A percentile compares a stretch with the other conserved stretches of the same genome.
Conservation (phyloP, 2,113 vertebrate species). For the Neogale vison region DNA sequence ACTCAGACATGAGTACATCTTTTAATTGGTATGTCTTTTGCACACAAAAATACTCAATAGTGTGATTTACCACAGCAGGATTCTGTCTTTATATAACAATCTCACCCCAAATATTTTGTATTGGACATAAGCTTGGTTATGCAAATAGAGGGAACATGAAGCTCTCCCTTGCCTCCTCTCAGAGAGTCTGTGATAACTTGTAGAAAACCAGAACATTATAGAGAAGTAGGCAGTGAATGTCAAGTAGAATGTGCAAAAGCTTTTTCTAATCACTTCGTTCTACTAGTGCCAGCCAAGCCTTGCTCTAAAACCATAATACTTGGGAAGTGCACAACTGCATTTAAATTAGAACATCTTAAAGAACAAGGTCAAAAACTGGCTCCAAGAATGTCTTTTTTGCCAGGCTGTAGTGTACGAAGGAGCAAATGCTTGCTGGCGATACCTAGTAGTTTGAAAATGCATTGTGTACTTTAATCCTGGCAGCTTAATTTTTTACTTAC, state of each 20-base stretch:
- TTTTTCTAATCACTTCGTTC: conserved; percentile 71
- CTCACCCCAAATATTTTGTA: neutral
- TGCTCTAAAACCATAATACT: conserved; percentile 70
- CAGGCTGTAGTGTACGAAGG: conserved; percentile 72
- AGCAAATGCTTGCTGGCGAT: conserved; percentile 68
- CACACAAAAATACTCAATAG: neutral
- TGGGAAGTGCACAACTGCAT: conserved; percentile 83
- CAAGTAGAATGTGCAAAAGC: conserved; percentile 4
- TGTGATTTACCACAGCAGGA: conserved; percentile 74
- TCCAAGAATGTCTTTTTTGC: conserved; percentile 77
- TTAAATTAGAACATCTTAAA: conserved; percentile 85
- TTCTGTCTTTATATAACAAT: neutral
- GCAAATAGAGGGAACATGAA: neutral
- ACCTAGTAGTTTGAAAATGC: conserved; percentile 70
- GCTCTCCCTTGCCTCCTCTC: neutral
- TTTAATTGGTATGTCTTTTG: conserved; percentile 38
- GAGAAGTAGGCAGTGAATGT: neutral
- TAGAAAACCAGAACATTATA: conserved; percentile 20
- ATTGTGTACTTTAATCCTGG: neutral
- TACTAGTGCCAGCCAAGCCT: conserved; percentile 47
- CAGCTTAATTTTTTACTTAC: neutral
- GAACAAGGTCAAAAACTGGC: conserved; percentile 76
- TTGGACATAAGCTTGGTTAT: neutral
- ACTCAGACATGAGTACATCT: neutral
- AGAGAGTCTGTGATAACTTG: neutral